Base-by-base conservation (phyloP, 1,140 invertebrate species). In the Archivesica marissinica region DNA sequence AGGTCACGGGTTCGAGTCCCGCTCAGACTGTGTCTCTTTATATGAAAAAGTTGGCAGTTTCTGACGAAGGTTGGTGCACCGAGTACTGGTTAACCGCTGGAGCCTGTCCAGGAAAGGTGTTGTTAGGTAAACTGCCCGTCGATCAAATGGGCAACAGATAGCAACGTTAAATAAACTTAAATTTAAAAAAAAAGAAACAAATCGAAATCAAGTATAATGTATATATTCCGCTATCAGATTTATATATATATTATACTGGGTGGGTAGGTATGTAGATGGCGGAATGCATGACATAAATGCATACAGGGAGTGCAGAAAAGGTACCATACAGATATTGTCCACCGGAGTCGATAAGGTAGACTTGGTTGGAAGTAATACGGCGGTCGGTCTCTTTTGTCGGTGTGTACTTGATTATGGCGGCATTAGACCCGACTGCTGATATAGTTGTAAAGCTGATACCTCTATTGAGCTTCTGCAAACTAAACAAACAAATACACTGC, bases 331-430 rank as follows among this genome's bases (percentile, higher is more conserved):
- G 74, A 85, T 96, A 96, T 87, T 96, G 95, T 70, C 96, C 97
- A 0, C 98, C 98, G 6, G 98, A 98, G 94, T 99, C 98, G 86
- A 98, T 96, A 0, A 99, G 94, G 93, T 98, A 99, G 86, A 99
- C 94, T 88, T 97, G 96, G 35, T 96, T 93, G 6, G 94, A 94
- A 13, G 95, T 96, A 23, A 99, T 97, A 23, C 93, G 92, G 47
- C 95, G 94, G 92, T 98, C 96, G 3, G 96, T 97, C 35, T 95
- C 95, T 39, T 95, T 91, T 0, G 95, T 93, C 0, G 90, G 88
- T 15, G 66, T 59, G 93, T 99, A 99, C 94, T 99, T 98, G 89
- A 99, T 98, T n/a, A 99, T 96, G 20, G 98, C 98, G 6, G 96
- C 97, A 94, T 99, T 98, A 38, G 97, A 95, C 0, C 98, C 98